phyloP scores from a whole-genome alignment of 2,797 vertebrate genomes.

The Rhynchotus rufescens region DNA sequence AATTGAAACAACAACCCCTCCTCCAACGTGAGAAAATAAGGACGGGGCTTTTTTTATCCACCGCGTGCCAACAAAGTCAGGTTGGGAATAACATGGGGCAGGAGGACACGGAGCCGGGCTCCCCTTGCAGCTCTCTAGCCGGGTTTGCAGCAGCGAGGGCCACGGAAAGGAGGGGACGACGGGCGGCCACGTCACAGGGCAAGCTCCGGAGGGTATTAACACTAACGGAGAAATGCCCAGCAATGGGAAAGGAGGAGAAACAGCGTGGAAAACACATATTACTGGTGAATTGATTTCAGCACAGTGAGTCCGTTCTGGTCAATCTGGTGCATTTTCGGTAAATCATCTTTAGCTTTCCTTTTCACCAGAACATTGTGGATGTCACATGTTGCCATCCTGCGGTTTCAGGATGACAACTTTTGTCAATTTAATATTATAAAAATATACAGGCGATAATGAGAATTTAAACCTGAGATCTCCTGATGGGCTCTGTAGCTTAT shows the following conservation, averaged over 20 bases:
- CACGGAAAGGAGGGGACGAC: slow-evolving; percentile 20
- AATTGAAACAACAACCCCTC: slow-evolving; percentile 57
- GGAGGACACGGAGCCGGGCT: background rate
- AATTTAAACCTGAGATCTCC: background rate
- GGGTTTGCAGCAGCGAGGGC: background rate
- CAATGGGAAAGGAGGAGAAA: accelerated
- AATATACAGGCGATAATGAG: background rate
- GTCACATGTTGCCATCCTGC: background rate
- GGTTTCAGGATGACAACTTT: background rate
- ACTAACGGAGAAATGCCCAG: background rate
- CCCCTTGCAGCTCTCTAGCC: background rate
- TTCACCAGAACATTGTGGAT: background rate
- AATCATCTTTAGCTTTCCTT: background rate
- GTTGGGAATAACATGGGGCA: background rate
- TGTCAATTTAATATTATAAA: background rate
- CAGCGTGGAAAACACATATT: background rate
- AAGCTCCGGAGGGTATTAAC: background rate
- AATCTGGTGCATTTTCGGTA: background rate
- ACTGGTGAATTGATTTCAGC: background rate
- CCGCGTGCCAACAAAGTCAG: slow-evolving; percentile 21
- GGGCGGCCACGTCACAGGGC: background rate
- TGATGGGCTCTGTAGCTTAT: accelerated
- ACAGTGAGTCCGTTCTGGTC: background rate
- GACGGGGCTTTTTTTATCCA: background rate
- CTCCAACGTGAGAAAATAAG: slow-evolving; percentile 51